phyloP scores from a whole-genome alignment of 2,888 invertebrate species.

The Epinotia bilunana region DNA sequence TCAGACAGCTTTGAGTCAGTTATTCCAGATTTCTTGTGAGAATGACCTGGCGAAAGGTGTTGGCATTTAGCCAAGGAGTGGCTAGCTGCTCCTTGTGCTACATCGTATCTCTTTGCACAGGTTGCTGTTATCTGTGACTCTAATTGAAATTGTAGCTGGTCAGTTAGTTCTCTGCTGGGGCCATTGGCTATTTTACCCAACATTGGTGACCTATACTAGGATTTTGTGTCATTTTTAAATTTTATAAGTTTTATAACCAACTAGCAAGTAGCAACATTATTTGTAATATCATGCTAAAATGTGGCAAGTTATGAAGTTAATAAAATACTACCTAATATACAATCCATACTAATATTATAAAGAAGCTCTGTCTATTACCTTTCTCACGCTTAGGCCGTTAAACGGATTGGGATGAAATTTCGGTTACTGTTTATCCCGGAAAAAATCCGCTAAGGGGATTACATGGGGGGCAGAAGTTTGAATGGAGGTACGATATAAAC shows the following conservation, averaged over 20 bases:
- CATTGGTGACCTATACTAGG: background rate
- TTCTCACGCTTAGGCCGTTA: too few species aligned
- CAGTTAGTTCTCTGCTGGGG: constrained; percentile 10
- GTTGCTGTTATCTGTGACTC: constrained; percentile 33
- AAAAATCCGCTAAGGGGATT: too few species aligned
- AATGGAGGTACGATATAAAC: too few species aligned
- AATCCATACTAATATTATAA: too few species aligned
- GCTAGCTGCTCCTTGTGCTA: constrained; percentile 19
- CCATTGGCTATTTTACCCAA: constrained; percentile 8
- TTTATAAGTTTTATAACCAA: background rate
- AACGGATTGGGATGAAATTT: too few species aligned
- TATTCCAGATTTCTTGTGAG: constrained; percentile 66
- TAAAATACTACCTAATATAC: too few species aligned
- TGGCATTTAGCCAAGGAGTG: constrained; percentile 61
- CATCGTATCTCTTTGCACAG: constrained; percentile 28
- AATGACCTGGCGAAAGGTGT: constrained; percentile 71
- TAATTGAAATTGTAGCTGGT: constrained; percentile 22
- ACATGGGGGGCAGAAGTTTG: too few species aligned
- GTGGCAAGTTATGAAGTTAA: background rate
- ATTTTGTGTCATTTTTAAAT: background rate
- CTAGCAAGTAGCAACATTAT: too few species aligned
- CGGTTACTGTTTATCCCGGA: too few species aligned
- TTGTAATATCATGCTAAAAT: background rate
- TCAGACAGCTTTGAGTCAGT: constrained; percentile 54
- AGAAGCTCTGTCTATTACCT: too few species aligned